Evolutionary conservation across 2,888 invertebrate genomes (phyloP), one percentile per base, ranked within the genome.

Genomic region (Pyrochroa serraticornis): DNA sequence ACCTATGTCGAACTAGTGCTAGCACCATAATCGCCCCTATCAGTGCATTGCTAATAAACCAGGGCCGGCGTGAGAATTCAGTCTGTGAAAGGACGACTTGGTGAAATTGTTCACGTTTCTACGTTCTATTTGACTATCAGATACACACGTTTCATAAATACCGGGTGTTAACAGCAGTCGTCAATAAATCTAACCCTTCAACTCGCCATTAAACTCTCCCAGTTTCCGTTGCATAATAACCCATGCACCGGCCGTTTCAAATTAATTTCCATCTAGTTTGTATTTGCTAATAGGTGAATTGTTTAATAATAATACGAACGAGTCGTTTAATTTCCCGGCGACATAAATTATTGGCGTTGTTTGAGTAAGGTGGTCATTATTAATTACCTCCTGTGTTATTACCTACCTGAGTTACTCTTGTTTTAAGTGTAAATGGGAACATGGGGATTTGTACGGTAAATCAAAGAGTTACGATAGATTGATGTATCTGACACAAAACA

Each of bases 31-130:
- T 48, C 36, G 43, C 36, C 39, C 41, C 35, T 47, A 55, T 55
- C 48, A 10, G 9, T 30, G 7, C 10, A 13, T 37, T n/a, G 31
- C 31, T 37, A 38, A 56, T 56, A 56, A 56, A 44, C 7, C 34
- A 38, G 9, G 31, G 14, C 32, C 31, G 49, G 44, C 50, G 56
- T 56, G 56, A 56, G 44, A 56, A 61, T 58, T 60, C 47, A 50
- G 52, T 43, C 44, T 54, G 63, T 58, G 59, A 64, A 62, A 64
- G 62, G 60, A 58, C 58, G 57, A 55, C 37, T 44, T 54, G 32
- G 54, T 32, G 37, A 62, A 62, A 58, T 62, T 42, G 36, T 35
- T 54, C 38, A 41, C 41, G 56, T 43, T 62, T 64, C 64, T 62
- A 62, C 52, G 56, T 64, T 64, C 60, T 53, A 30, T 37, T 54